These are phyloP conservation scores for Hephaestus fuliginosus DNA, from an alignment of 2,797 vertebrate species.

Conservation along the genomic window DNA sequence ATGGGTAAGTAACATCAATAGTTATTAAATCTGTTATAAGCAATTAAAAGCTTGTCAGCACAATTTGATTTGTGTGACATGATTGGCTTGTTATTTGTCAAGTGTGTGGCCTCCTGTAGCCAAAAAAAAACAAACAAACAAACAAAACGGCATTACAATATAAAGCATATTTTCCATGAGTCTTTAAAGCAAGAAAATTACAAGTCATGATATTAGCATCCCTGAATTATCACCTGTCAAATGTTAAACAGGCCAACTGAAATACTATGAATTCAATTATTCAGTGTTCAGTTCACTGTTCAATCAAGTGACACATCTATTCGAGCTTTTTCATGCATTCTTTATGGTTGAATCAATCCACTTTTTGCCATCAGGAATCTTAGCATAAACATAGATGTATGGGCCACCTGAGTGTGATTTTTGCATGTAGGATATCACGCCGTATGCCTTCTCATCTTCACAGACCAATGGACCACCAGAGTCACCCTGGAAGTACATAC, in stretches of 20 bases:
- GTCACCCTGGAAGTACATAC: slow-evolving; percentile 70
- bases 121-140: too few species aligned
- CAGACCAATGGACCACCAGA: slow-evolving; percentile 84
- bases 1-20: neutral
- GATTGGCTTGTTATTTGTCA: neutral
- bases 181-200: neutral
- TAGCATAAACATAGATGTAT: slow-evolving; percentile 59
- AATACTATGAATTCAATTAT: neutral
- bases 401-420: rapidly evolving
- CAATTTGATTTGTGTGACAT: neutral
- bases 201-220: neutral
- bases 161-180: neutral
- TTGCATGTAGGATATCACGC: slow-evolving; percentile 65
- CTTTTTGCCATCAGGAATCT: slow-evolving; percentile 54
- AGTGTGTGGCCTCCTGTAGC: neutral
- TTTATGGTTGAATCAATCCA: slow-evolving; percentile 61
- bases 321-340: neutral
- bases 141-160: too few species aligned
- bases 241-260: neutral
- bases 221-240: neutral
- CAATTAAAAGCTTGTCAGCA: neutral
- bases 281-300: neutral
- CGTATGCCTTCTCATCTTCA: slow-evolving; percentile 59
- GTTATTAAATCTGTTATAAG: neutral
- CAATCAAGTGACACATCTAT: rapidly evolving